Evolutionary conservation across 2,113 vertebrate genomes (phyloP).

Genomic region (Callipepla californica): DNA sequence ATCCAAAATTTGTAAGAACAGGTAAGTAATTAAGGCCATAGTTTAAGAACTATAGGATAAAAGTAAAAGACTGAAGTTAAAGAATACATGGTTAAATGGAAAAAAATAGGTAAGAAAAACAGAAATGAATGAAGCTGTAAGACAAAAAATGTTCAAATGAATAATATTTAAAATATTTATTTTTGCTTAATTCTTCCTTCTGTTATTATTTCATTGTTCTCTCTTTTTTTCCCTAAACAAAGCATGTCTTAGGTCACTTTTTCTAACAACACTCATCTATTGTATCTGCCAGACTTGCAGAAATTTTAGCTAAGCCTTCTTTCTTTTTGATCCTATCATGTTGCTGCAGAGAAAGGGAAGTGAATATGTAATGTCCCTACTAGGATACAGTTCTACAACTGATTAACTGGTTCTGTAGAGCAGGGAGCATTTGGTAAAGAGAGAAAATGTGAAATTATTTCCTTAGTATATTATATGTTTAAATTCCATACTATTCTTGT

Average conservation of each 20-base stretch:
- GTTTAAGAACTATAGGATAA: background rate
- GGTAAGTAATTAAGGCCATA: background rate
- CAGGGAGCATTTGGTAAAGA: background rate
- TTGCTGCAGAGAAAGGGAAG: background rate
- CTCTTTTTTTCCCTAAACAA: background rate
- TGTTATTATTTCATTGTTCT: background rate
- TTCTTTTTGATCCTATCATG: background rate
- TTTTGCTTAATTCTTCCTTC: background rate
- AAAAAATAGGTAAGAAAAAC: background rate
- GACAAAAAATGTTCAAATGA: background rate
- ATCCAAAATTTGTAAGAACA: background rate
- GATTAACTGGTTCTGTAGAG: background rate
- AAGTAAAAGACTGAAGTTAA: background rate
- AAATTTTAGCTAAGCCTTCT: background rate
- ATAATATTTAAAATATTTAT: rapidly evolving
- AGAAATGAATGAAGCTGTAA: background rate
- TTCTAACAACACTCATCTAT: background rate
- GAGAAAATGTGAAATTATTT: background rate
- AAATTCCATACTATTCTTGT: background rate
- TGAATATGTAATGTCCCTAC: background rate
- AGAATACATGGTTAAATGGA: background rate
- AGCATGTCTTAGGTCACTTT: background rate
- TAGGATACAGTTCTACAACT: background rate
- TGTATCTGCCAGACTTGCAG: background rate
- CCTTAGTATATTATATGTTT: rapidly evolving